Evolutionary conservation across 35 echinoderm and acorn worm genomes (phyloP).

Genomic region (Ophioderma brevispina): DNA sequence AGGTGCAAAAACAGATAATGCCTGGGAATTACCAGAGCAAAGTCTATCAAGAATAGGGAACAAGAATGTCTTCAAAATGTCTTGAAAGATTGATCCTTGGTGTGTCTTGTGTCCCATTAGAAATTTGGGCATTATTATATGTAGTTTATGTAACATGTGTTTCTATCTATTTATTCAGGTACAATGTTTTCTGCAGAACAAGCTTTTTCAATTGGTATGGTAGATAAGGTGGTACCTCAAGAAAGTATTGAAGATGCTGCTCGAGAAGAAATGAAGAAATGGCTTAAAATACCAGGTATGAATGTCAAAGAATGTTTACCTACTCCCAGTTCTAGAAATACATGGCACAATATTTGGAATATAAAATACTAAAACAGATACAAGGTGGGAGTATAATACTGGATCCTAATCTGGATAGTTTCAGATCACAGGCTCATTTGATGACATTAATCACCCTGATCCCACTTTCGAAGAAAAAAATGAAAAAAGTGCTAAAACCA

Average conservation of each 20-base stretch:
- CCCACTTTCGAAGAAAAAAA: too few relatives aligned
- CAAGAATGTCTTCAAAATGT: neutral
- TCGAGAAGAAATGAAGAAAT: slow-evolving; percentile 36
- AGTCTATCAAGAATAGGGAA: too few relatives aligned
- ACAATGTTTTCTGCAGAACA: slow-evolving; percentile 46
- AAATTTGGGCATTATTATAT: neutral
- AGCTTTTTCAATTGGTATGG: slow-evolving; percentile 27
- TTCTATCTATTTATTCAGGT: neutral
- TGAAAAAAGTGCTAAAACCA: too few relatives aligned
- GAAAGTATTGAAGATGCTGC: slow-evolving; percentile 21
- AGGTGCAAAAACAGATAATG: too few relatives aligned
- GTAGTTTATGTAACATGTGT: neutral
- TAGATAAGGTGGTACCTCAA: slow-evolving; percentile 42
- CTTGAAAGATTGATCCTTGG: neutral
- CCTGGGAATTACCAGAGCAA: too few relatives aligned
- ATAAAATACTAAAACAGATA: too few relatives aligned
- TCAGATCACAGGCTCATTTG: too few relatives aligned
- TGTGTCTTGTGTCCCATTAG: neutral
- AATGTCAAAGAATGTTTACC: neutral
- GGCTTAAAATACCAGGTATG: slow-evolving; percentile 73
- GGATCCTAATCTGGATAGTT: too few relatives aligned
- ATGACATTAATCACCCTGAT: too few relatives aligned
- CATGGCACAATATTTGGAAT: too few relatives aligned
- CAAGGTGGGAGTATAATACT: too few relatives aligned
- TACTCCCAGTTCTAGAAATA: neutral